Percentiles rank a stretch among this genome's conserved stretches.
Evolutionary conservation across 2,888 invertebrate species (phyloP).

Genomic region (Drosophila infuscata): DNA sequence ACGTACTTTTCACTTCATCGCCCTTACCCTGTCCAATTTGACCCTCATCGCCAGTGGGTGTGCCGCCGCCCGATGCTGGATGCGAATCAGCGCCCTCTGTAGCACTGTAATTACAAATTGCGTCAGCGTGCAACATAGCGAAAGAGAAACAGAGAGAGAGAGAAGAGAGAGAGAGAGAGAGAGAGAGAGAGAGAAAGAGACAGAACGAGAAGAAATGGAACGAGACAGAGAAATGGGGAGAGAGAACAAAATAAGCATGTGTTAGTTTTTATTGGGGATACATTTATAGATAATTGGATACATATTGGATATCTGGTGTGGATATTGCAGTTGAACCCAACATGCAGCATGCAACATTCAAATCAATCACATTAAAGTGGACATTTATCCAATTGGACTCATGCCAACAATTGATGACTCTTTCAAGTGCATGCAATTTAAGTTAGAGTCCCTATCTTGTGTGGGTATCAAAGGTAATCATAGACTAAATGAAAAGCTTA

Average conservation of each 20-base stretch:
- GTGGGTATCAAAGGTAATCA: conserved; percentile 3
- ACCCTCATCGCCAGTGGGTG: conserved; percentile 91
- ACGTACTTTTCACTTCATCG: conserved; percentile 82
- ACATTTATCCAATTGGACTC: conserved; percentile 2
- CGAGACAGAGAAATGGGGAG: conserved; percentile 16
- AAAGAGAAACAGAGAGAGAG: conserved; percentile 26
- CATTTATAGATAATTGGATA: conserved; percentile 27
- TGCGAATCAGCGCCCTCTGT: conserved; percentile 96
- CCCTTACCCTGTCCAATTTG: conserved; percentile 91
- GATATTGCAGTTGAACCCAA: conserved; percentile 27
- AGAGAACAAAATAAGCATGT: conserved; percentile 48
- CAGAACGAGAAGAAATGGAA: conserved; percentile 24
- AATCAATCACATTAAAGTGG: conserved; percentile 1
- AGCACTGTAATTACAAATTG: conserved; percentile 87
- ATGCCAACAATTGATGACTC: conserved; percentile 5
- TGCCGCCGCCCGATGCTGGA: conserved; percentile 91
- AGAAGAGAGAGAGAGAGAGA: conserved; percentile 25
- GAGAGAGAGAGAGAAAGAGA: conserved; percentile 21
- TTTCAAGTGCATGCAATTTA: conserved; percentile 32
- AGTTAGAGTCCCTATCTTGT: neutral
- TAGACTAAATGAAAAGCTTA: conserved; percentile 20
- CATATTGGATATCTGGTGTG: conserved; percentile 39
- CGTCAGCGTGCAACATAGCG: conserved; percentile 44
- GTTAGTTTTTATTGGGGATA: conserved; percentile 32
- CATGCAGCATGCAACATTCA: conserved; percentile 55